A percentile compares a stretch with the other conserved stretches of the same genome.
These are phyloP conservation scores for Halictus ligatus DNA, from an alignment of 2,888 invertebrate species.

Conservation along the genomic window DNA sequence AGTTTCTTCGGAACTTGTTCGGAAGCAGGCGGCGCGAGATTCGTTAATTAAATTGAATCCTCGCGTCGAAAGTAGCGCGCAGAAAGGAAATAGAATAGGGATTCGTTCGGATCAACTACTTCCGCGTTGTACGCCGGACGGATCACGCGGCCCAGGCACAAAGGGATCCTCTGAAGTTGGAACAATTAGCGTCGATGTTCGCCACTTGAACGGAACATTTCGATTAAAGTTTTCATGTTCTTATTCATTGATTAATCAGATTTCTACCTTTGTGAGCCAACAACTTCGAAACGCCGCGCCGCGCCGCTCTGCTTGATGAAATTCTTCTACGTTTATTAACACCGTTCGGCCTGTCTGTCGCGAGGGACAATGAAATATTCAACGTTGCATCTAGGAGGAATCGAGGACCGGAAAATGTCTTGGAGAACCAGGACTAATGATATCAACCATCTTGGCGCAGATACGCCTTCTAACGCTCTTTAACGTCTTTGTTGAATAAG, in stretches of 20 bases:
- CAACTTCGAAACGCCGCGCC: background rate
- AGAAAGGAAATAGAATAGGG: background rate
- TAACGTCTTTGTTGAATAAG: background rate
- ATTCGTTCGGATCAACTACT: background rate
- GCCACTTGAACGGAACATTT: background rate
- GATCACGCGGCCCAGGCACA: background rate
- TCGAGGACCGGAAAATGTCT: background rate
- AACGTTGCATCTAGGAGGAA: background rate
- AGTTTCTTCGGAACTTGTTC: background rate
- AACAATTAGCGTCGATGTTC: background rate
- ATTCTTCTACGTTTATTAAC: constrained; percentile 3
- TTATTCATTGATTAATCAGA: background rate
- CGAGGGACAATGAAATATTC: background rate
- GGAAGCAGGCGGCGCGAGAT: background rate
- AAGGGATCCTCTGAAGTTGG: background rate
- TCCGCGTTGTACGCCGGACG: background rate
- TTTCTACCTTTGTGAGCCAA: background rate
- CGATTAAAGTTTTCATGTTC: background rate
- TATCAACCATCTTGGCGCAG: background rate
- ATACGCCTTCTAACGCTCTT: background rate
- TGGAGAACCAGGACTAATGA: background rate
- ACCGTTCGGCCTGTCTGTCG: background rate
- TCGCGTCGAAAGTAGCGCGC: background rate
- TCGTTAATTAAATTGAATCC: constrained; percentile 16
- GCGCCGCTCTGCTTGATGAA: background rate